Base-by-base conservation (phyloP, 2,113 vertebrate species). In the Callipepla californica region DNA sequence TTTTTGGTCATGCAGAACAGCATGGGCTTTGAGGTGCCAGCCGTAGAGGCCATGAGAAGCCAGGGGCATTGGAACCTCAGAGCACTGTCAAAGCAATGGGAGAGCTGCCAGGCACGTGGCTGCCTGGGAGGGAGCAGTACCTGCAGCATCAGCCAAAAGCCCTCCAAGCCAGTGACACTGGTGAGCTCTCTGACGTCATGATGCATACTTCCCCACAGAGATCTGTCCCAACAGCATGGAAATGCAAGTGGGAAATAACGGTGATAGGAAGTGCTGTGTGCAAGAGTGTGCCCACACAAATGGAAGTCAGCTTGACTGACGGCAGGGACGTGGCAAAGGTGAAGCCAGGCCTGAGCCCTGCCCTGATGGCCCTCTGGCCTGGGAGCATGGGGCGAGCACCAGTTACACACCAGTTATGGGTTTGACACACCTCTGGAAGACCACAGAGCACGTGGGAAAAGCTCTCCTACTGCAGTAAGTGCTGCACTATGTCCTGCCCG, bases 141-240 rank as follows among this genome's bases (percentile, higher is more conserved):
- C 76, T 70, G 65, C 51, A 79, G 28, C 18, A 13, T 21, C 44
- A n/a, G 61, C 25, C 81, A 38, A 75, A 72, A 72, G 9, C 45
- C 63, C 47, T 8, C 26, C 8, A 16, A 42, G 22, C 11, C 28
- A 26, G 20, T 68, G n/a, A 44, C 8, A 0, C 61, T 23, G 9
- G 5, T 62, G n/a, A 11, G 34, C 45, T 51, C 28, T 62, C 3
- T 28, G 14, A 25, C 11, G 34, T 6, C 65, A 59, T 5, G 18
- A 50, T 0, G 0, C 2, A 0, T 6, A 2, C 23, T 80, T 45
- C 53, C 12, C 11, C 2, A 11, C 16, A 55, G 36, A 47, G 38
- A 17, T 16, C 12, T 17, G 12, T 63, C 9, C 0, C 0, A 40
- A 30, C 0, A 0, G 28, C 26, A 9, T 0, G 4, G 30, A 65